Evolutionary conservation across 2,888 invertebrate species (phyloP).

Genomic region (Ophion obscuratus): DNA sequence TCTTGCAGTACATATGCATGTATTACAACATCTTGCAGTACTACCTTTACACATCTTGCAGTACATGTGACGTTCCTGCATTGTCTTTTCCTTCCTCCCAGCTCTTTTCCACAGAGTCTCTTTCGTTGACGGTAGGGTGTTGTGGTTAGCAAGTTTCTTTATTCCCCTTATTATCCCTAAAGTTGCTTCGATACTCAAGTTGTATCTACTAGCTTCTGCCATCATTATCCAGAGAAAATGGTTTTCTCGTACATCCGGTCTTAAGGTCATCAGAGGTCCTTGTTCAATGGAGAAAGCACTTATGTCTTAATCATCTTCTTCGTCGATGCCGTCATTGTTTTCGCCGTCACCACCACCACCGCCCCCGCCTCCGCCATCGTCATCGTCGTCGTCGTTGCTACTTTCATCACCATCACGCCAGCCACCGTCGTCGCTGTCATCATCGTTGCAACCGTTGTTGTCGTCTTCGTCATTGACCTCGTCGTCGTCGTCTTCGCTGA

Average conservation of each 20-base stretch:
- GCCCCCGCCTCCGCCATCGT: conserved; percentile 1
- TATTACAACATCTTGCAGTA: too few species aligned
- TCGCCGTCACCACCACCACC: conserved; percentile 19
- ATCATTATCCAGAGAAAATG: conserved; percentile 33
- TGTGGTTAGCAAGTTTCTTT: conserved; percentile 27
- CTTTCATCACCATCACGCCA: conserved; percentile 24
- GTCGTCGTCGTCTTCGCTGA: conserved; percentile 27
- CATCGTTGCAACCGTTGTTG: conserved; percentile 9
- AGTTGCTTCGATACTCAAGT: conserved; percentile 40
- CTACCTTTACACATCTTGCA: conserved; percentile 36
- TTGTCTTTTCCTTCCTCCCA: conserved; percentile 32
- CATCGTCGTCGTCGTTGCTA: conserved; percentile 24
- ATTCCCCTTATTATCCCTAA: conserved; percentile 32
- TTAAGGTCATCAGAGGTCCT: conserved; percentile 32
- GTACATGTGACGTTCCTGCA: conserved; percentile 28
- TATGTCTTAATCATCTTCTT: conserved; percentile 34
- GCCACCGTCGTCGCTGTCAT: conserved; percentile 7
- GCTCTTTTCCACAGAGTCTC: conserved; percentile 38
- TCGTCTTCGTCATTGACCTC: background rate
- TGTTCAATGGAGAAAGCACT: conserved; percentile 36
- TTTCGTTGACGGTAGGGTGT: conserved; percentile 35
- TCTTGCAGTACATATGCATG: too few species aligned
- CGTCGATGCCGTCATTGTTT: conserved; percentile 31
- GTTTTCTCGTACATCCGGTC: conserved; percentile 34
- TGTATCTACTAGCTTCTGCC: conserved; percentile 39